phyloP scores from a whole-genome alignment of 2,113 vertebrate species.

The Eretmochelys imbricata region DNA sequence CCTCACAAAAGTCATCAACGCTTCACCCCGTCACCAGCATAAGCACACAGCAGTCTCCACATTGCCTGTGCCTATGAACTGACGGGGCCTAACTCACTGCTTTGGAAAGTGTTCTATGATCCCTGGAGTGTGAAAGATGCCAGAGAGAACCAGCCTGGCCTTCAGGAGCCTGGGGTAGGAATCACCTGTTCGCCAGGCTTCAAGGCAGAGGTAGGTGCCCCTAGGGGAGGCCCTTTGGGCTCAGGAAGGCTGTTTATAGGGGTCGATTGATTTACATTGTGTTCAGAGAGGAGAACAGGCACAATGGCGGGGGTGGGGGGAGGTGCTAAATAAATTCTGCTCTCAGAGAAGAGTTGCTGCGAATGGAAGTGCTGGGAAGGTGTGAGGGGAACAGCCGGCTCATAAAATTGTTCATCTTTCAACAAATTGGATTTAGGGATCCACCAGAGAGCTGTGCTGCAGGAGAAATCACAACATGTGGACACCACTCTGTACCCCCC shows the following conservation, averaged over 20 bases:
- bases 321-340: not conserved
- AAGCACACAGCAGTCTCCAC: not conserved
- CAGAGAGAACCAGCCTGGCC: not conserved
- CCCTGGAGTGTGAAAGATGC: not conserved
- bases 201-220: too few species aligned
- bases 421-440: conserved; percentile 15
- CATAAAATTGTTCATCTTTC: conserved; percentile 13
- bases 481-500: not conserved
- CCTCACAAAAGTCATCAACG: not conserved
- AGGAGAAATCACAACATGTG: not conserved
- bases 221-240: not conserved
- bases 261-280: not conserved
- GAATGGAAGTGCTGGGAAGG: not conserved
- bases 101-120: not conserved
- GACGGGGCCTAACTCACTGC: not conserved
- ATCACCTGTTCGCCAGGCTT: not conserved
- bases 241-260: not conserved
- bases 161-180: not conserved
- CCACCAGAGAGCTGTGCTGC: not conserved
- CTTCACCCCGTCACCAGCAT: not conserved
- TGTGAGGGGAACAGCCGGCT: not conserved
- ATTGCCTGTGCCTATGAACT: not conserved
- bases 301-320: not conserved
- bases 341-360: conserved; percentile 8
- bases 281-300: not conserved